Percentiles rank a stretch among this genome's conserved stretches.
phyloP scores from a whole-genome alignment of 2,797 vertebrate genomes.

The Rhabdophis nuchalis region DNA sequence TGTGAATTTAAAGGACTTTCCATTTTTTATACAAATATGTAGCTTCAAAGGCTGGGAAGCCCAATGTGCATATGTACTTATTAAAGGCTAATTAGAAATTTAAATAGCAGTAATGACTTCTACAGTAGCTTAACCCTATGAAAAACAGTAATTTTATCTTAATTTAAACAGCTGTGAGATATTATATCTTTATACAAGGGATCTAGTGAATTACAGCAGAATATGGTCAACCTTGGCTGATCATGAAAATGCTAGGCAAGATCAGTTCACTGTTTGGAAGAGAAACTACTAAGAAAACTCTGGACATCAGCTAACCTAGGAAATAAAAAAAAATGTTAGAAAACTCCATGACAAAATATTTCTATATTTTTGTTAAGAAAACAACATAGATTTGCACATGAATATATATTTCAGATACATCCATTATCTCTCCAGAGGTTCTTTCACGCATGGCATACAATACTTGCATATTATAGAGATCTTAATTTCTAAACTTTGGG shows the following conservation, averaged over 20 bases:
- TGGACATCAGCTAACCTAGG: neutral
- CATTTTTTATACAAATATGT: neutral
- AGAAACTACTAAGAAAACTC: neutral
- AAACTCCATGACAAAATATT: neutral
- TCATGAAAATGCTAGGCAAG: neutral
- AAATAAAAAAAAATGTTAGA: neutral
- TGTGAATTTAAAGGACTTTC: slow-evolving; percentile 19
- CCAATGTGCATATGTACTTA: slow-evolving; percentile 10
- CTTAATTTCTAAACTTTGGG: neutral
- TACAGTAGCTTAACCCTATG: neutral
- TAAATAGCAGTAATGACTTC: slow-evolving; percentile 19
- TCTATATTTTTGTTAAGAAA: neutral
- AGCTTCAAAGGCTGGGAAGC: slow-evolving; percentile 19
- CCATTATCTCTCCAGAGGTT: neutral
- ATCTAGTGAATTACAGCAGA: neutral
- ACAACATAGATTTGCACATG: neutral
- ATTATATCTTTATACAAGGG: neutral
- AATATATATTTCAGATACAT: neutral
- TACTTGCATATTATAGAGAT: neutral
- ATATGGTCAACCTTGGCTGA: neutral
- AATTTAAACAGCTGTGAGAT: neutral
- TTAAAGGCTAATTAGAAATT: slow-evolving; percentile 18
- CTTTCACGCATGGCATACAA: neutral
- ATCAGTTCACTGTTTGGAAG: neutral
- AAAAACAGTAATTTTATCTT: neutral